Evolutionary conservation across 2,797 vertebrate genomes (phyloP), one percentile per base, ranked within the genome.

Genomic region (Semaprochilodus insignis): DNA sequence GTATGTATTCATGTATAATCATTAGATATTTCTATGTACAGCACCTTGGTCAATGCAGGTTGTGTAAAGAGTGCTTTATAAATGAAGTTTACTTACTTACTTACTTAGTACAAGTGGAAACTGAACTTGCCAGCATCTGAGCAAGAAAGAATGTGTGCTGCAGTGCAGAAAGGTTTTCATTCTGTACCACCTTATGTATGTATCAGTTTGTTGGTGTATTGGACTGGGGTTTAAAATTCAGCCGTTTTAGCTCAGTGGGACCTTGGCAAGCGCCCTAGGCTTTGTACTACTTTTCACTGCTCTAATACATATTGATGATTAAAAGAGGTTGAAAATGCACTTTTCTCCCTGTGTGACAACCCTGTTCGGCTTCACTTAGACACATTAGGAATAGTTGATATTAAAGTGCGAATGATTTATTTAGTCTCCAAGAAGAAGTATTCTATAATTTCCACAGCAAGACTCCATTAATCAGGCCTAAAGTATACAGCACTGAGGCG

Each of bases 311-410:
- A 78, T 78, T 78, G 77, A 78, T 78, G 77, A 78, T 78, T 78
- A 70, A 81, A 73, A 63, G 87, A 89, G 90, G 89, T 88, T 87
- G 82, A 88, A 72, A 80, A 81, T 88, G 88, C 89, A 90, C 89
- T 92, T 90, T 92, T 91, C 86, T 82, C 76, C 88, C 87, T 88
- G 87, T 78, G 82, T 86, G 89, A 90, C 89, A 89, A 85, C 88
- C 80, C 51, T 88, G 89, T 90, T 86, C 79, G 74, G 40, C 88
- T 79, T 57, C 79, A 40, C 34, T 76, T 78, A 65, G 80, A 90
- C 88, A 84, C 85, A 82, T 87, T 87, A 19, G 70, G 86, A 40
- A 36, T 78, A 84, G 23, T 89, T 90, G 81, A 90, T 91, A 92
- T 87, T 87, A 83, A 80, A 82, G 79, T 80, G 85, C 73, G 75